A percentile compares a stretch with the other conserved stretches of the same genome.
Evolutionary conservation across 1,140 invertebrate genomes (phyloP).

Genomic region (Rhynchophorus ferrugineus): DNA sequence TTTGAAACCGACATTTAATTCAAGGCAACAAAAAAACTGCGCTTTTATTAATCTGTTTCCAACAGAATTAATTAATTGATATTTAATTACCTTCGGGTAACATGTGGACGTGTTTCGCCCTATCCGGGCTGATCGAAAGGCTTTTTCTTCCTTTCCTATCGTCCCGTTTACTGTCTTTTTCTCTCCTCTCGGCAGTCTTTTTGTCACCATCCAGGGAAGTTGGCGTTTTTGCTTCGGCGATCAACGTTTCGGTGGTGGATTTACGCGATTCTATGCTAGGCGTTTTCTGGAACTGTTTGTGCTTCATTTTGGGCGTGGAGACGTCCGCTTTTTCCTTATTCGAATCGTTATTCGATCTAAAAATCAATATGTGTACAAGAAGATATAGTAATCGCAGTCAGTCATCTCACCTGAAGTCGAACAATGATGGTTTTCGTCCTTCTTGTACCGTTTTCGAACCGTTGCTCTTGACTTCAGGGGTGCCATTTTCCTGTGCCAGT

Average conservation of each 20-base stretch:
- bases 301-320: slow-evolving; percentile 25
- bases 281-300: slow-evolving; percentile 27
- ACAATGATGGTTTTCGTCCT: slow-evolving; percentile 7
- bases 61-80: too few species aligned
- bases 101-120: slow-evolving; percentile 31
- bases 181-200: slow-evolving; percentile 22
- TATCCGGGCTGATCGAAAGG: slow-evolving; percentile 33
- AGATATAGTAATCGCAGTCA: too few species aligned
- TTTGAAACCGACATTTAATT: too few species aligned
- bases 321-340: slow-evolving; percentile 11
- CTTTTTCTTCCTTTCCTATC: slow-evolving; percentile 31
- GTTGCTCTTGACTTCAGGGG: slow-evolving; percentile 4
- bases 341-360: neutral
- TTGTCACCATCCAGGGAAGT: slow-evolving; percentile 29
- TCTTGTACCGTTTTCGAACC: slow-evolving; percentile 7
- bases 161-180: slow-evolving; percentile 18
- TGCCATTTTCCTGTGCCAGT: slow-evolving; percentile 1
- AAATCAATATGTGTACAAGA: too few species aligned
- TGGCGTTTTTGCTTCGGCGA: slow-evolving; percentile 27
- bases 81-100: slow-evolving; percentile 27
- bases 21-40: too few species aligned
- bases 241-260: slow-evolving; percentile 25
- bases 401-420: slow-evolving; percentile 14
- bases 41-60: too few species aligned
- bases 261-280: slow-evolving; percentile 33